These are phyloP conservation scores for Ariopsis seemanni DNA, from an alignment of 2,113 vertebrate genomes.

Conservation along the genomic window DNA sequence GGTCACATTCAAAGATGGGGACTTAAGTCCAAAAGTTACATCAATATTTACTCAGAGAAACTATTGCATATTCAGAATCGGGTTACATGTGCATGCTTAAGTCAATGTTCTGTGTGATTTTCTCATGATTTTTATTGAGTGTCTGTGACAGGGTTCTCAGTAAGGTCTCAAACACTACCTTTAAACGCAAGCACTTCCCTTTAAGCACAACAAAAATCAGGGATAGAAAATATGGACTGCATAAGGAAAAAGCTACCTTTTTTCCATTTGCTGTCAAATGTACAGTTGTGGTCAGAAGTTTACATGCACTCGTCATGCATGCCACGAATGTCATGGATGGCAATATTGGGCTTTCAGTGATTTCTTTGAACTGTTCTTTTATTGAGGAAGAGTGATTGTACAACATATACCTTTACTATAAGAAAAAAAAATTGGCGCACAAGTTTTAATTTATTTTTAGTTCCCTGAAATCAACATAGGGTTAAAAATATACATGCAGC, in stretches of 20 bases:
- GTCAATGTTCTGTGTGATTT: neutral
- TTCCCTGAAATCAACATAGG: no score
- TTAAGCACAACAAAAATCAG: neutral
- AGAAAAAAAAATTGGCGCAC: no score
- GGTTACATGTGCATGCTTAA: neutral
- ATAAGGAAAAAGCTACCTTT: neutral
- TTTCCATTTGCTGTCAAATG: neutral
- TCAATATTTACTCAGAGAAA: neutral
- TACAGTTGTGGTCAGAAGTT: neutral
- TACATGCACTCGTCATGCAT: no score
- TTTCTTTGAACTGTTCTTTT: no score
- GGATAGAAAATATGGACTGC: neutral
- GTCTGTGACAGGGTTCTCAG: neutral
- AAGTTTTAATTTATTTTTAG: no score
- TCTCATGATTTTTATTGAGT: neutral
- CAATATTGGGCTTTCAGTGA: no score
- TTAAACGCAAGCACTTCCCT: neutral
- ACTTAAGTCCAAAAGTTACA: neutral
- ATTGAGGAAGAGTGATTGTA: no score
- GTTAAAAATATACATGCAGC: no score
- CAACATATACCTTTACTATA: no score
- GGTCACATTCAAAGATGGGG: neutral
- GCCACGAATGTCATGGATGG: no score
- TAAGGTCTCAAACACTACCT: neutral
- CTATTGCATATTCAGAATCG: neutral